Evolutionary conservation across 2,113 vertebrate genomes (phyloP).

Genomic region (Sprattus sprattus): DNA sequence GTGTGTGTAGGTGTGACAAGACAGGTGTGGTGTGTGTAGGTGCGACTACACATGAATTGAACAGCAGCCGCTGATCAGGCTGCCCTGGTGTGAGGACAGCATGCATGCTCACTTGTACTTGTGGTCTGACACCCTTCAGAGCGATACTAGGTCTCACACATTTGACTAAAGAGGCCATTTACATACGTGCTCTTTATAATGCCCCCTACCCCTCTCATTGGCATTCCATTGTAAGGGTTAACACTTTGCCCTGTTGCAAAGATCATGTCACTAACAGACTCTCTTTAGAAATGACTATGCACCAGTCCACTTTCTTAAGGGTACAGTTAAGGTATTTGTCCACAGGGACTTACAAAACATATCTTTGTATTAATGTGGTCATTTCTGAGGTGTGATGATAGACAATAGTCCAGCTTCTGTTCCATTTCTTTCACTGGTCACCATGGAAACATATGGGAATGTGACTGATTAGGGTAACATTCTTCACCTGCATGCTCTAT

Average conservation of each 20-base stretch:
- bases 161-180: background rate
- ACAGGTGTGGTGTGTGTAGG: background rate
- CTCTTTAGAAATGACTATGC: background rate
- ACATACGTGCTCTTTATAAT: background rate
- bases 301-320: background rate
- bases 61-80: background rate
- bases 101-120: background rate
- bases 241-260: conserved; percentile 1
- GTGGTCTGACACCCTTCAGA: background rate
- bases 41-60: background rate
- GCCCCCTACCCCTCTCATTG: background rate
- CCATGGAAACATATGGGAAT: background rate
- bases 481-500: background rate
- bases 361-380: background rate
- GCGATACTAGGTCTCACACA: background rate
- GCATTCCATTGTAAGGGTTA: background rate
- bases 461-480: background rate
- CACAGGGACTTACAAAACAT: background rate
- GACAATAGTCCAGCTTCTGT: background rate
- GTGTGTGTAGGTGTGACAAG: background rate
- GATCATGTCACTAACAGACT: background rate
- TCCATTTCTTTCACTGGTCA: background rate
- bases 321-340: background rate
- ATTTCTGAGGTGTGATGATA: background rate
- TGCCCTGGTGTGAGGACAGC: background rate